Evolutionary conservation across 2,888 invertebrate species (phyloP), one percentile per base, ranked within the genome.

Genomic region (Cyclophora albipunctata): DNA sequence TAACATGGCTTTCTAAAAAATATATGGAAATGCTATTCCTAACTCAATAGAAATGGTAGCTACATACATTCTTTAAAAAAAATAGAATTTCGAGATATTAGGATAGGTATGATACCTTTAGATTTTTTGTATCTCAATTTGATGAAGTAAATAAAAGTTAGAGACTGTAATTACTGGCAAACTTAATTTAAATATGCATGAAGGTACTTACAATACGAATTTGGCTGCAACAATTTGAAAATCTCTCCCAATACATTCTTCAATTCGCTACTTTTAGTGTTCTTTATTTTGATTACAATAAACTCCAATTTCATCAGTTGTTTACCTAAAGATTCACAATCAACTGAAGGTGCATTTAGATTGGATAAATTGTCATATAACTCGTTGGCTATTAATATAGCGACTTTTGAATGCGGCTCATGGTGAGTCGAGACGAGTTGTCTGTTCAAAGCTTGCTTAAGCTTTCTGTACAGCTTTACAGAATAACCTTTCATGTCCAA

Each of bases 381-480:
- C 37, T 86, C 78, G 56, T 89, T 89, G 0, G 81, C 87, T 48
- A 89, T 77, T 0, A 89, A 65, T 49, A 89, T 75, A 1, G 89
- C 89, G 20, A 89, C 67, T 71, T 89, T 89, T 2, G 79, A 59
- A 42, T 71, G 64, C 0, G 85, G 87, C 48, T 63, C 73, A 56
- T 82, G 84, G 48, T 73, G 83, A n/a, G 74, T 76, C 2, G 62
- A 54, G n/a, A 77, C 66, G 0, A 72, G 20, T 65, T 66, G 75
- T 77, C 5, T 66, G 66, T 1, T 63, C 48, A 3, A 75, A 71
- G 20, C 68, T 64, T 0, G 60, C 50, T 1, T 84, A 7, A 77
- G 64, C 37, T 74, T 56, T 49, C 60, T 69, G 47, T 75, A 88
- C 35, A 75, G 65, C 34, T 66, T 57, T 0, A 69, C 62, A 0